A percentile compares a stretch with the other conserved stretches of the same genome.
Conservation (phyloP, 2,113 vertebrate species). For the Austrofundulus limnaeus region DNA sequence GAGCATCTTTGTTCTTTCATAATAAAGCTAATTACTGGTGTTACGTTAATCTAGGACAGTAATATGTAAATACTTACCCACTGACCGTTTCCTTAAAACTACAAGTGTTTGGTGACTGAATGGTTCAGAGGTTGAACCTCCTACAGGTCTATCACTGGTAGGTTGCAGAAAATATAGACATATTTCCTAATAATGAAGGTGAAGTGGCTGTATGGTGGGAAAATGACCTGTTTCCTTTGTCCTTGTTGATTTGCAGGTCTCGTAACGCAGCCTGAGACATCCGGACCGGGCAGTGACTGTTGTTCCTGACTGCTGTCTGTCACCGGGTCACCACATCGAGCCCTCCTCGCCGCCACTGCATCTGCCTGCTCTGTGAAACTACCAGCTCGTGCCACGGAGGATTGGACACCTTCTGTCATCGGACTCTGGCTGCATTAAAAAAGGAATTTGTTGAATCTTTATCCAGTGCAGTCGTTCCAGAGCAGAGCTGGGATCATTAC, state of each 20-base stretch:
- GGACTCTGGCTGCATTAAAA: constrained; percentile 33
- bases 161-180: too few species aligned
- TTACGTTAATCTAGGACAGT: too few species aligned
- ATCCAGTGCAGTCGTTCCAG: constrained; percentile 44
- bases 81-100: too few species aligned
- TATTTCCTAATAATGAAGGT: too few species aligned
- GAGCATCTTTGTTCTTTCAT: too few species aligned
- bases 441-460: constrained; percentile 25
- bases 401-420: constrained; percentile 61
- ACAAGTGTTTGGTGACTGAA: too few species aligned
- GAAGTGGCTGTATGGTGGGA: neutral
- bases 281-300: constrained; percentile 78
- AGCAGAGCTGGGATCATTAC: constrained; percentile 45
- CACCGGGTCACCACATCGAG: constrained; percentile 75
- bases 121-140: too few species aligned
- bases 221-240: constrained; percentile 50
- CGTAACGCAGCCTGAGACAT: constrained; percentile 86
- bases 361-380: constrained; percentile 80
- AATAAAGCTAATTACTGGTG: neutral
- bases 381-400: constrained; percentile 66
- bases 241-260: constrained; percentile 85
- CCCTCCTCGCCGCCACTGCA: constrained; percentile 63
- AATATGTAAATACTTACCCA: too few species aligned
- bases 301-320: constrained; percentile 77
- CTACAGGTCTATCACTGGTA: too few species aligned